Conservation (phyloP, 2,888 invertebrate species). For the Harpalus rubripes region DNA sequence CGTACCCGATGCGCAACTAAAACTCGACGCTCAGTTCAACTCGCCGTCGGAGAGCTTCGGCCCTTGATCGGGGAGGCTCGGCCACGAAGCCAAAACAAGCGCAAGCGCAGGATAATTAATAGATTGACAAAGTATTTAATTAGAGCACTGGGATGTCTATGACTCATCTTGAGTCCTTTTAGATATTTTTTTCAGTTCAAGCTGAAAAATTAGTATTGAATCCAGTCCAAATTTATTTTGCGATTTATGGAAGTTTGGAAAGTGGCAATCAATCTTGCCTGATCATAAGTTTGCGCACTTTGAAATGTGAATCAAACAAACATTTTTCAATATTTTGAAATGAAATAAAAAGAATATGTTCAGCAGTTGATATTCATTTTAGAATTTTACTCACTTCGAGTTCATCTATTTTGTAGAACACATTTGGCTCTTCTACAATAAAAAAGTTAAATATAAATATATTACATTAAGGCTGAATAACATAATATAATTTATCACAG, state of each 20-base stretch:
- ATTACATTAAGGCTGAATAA: too few relatives aligned
- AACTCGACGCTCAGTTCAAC: slow-evolving; percentile 27
- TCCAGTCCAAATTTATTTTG: slow-evolving; percentile 39
- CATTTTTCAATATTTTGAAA: slow-evolving; percentile 33
- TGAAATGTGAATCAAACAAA: slow-evolving; percentile 49
- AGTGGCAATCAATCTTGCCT: slow-evolving; percentile 33
- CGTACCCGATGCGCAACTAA: slow-evolving; percentile 51
- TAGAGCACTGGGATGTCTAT: slow-evolving; percentile 35
- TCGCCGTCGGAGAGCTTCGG: slow-evolving; percentile 41
- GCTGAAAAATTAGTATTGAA: slow-evolving; percentile 7
- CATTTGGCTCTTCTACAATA: too few relatives aligned
- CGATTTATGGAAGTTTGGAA: slow-evolving; percentile 43
- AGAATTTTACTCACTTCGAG: neutral
- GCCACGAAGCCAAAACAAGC: slow-evolving; percentile 31
- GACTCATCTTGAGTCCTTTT: slow-evolving; percentile 14
- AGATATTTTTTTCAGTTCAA: slow-evolving; percentile 8
- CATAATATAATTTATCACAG: too few relatives aligned
- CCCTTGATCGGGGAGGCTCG: slow-evolving; percentile 21
- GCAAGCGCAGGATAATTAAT: slow-evolving; percentile 63
- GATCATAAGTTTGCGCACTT: slow-evolving; percentile 45
- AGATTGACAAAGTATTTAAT: slow-evolving; percentile 64
- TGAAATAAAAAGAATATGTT: slow-evolving; percentile 14
- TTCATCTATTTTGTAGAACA: neutral
- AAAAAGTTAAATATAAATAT: too few relatives aligned
- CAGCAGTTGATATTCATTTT: neutral